phyloP scores from a whole-genome alignment of 2,888 invertebrate genomes.

The Himalopsyche japonica region DNA sequence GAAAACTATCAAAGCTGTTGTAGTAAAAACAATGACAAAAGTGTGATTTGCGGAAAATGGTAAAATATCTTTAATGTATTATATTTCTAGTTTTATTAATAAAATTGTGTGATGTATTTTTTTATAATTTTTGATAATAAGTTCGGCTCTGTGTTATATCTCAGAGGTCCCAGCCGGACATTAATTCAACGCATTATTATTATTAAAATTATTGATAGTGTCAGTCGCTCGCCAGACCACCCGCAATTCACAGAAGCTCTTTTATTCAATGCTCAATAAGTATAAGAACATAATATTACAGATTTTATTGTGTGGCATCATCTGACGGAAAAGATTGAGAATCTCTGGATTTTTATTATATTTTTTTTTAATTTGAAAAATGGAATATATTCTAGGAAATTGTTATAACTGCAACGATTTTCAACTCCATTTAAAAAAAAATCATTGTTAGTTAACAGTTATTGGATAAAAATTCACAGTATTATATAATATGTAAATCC shows the following conservation, averaged over 20 bases:
- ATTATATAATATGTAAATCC: too few species aligned
- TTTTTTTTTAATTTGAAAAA: not conserved
- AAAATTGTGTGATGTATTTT: too few species aligned
- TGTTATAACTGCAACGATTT: too few species aligned
- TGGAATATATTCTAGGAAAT: too few species aligned
- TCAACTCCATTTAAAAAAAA: too few species aligned
- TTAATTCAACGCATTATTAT: conserved; percentile 3
- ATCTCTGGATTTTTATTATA: not conserved
- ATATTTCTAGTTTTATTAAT: too few species aligned
- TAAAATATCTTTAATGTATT: too few species aligned
- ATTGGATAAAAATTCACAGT: too few species aligned
- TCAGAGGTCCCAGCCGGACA: not conserved
- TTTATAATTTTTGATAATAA: not conserved
- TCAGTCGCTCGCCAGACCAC: conserved; percentile 33
- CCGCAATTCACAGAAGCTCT: conserved; percentile 25
- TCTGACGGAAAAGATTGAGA: not conserved
- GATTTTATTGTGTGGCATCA: not conserved
- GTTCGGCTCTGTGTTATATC: not conserved
- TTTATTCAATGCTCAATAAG: conserved; percentile 11
- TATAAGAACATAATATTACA: not conserved
- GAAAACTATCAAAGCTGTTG: too few species aligned
- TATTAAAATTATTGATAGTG: conserved; percentile 36
- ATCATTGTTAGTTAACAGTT: too few species aligned
- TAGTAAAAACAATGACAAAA: too few species aligned
- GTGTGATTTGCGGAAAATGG: too few species aligned